Evolutionary conservation across 92 coral and sea anemone genomes (phyloP).

Genomic region (Paragorgia papillata): DNA sequence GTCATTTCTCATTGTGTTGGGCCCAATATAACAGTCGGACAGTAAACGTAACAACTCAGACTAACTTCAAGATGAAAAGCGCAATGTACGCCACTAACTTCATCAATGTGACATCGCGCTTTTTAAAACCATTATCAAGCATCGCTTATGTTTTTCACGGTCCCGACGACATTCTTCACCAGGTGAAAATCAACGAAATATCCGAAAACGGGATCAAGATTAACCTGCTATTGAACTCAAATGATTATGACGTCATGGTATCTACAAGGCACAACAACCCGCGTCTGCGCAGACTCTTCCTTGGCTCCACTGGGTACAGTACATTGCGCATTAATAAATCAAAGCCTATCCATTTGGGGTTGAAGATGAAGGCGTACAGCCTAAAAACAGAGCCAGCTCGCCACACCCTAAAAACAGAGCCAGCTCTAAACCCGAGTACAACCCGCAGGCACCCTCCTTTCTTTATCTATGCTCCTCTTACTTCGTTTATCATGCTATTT

Average conservation of each 20-base stretch:
- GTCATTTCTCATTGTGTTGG: slow-evolving; percentile 52
- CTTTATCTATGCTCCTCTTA: too few species aligned
- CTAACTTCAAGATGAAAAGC: slow-evolving; percentile 33
- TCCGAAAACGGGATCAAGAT: slow-evolving; percentile 72
- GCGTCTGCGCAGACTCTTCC: slow-evolving; percentile 61
- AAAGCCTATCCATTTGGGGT: not conserved
- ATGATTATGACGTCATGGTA: slow-evolving; percentile 65
- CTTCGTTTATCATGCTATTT: too few species aligned
- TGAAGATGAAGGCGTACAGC: not conserved
- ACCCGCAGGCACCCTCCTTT: too few species aligned
- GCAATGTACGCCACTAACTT: slow-evolving; percentile 48
- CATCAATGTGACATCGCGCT: slow-evolving; percentile 73
- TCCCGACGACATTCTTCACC: slow-evolving; percentile 60
- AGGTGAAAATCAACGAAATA: slow-evolving; percentile 41
- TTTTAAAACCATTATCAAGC: slow-evolving; percentile 54
- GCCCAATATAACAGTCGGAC: slow-evolving; percentile 40
- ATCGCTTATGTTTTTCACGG: slow-evolving; percentile 81
- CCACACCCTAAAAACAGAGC: too few species aligned
- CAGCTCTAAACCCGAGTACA: too few species aligned
- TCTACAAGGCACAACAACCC: slow-evolving; percentile 74
- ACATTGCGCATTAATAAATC: slow-evolving; percentile 54
- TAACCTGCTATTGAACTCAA: slow-evolving; percentile 53
- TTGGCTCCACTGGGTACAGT: slow-evolving; percentile 87
- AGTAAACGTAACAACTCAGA: slow-evolving; percentile 42
- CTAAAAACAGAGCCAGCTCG: too few species aligned